These are phyloP conservation scores for Acanthosepion esculentum DNA, from an alignment of 2,888 invertebrate genomes.

Conservation along the genomic window DNA sequence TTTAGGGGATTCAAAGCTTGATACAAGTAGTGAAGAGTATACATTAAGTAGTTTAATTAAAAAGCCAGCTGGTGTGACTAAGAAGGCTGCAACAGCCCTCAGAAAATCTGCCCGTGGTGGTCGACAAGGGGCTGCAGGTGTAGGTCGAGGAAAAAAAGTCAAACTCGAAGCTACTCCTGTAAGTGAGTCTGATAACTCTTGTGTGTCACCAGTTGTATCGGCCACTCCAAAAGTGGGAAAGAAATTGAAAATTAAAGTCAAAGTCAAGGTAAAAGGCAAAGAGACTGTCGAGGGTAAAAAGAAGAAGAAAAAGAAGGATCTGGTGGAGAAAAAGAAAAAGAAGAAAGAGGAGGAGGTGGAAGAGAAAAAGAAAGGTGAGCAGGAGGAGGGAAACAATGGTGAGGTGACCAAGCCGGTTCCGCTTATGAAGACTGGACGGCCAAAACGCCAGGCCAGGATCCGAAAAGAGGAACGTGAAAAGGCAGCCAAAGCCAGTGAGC, in stretches of 20 bases:
- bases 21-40: neutral
- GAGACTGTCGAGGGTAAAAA: neutral
- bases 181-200: neutral
- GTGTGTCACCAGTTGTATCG: neutral
- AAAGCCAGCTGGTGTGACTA: neutral
- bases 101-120: neutral
- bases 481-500: constrained; percentile 36
- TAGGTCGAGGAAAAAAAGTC: neutral
- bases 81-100: neutral
- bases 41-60: neutral
- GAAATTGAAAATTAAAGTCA: neutral
- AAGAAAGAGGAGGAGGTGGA: neutral
- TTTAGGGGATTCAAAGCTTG: neutral
- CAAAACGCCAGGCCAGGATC: constrained; percentile 24
- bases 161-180: neutral
- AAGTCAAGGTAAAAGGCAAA: neutral
- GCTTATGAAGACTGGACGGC: constrained; percentile 40
- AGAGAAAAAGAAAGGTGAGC: neutral
- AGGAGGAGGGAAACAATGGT: neutral
- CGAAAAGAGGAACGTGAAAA: constrained; percentile 43
- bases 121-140: neutral
- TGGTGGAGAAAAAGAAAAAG: neutral
- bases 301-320: neutral
- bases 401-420: neutral
- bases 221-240: neutral